Base-by-base conservation (phyloP, 2,113 vertebrate genomes). In the Turnix velox region DNA sequence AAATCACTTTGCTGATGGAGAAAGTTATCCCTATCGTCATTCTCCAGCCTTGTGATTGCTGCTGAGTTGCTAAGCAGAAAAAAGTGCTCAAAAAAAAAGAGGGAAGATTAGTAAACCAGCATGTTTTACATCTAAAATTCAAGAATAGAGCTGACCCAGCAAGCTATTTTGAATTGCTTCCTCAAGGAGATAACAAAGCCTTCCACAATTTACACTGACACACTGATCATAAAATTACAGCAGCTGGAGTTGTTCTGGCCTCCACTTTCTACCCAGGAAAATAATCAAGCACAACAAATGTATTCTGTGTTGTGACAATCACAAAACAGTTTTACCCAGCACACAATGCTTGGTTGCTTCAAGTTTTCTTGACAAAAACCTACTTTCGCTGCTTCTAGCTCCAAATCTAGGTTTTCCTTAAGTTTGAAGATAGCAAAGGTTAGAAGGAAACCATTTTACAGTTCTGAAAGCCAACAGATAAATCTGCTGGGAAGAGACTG, bases 31-130 rank as follows among this genome's bases (percentile, higher is more conserved):
- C 76, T 30, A 16, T 48, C 31, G 68, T 46, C 59, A 45, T 22
- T 84, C 40, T 43, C 63, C 55, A 80, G 76, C 58, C 31, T 15
- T 86, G 59, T 33, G 45, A 74, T 39, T 78, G 59, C 80, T 77
- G 59, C 71, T 84, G 71, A 59, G 84, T 84, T 33, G 10, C 59
- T 76, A 66, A 49, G 66, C 55, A 43, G 40, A 74, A 39, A 27
- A 80, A 77, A 94, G 73, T 9, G 49, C 61, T 69, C 76, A 43
- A 90, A 88, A 90, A 80, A 5, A 22, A 74, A 86, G n/a, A n/a
- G n/a, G n/a, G n/a, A 73, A 91, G 40, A 90, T 87, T 59, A 90
- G 82, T 45, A 91, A 94, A 85, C 20, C 46, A 76, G 72, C 42
- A 46, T 7, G 33, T 85, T 95, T 87, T 74, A 69, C 49, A 88